Base-by-base conservation (phyloP, 92 coral and sea anemone genomes). In the Porites divaricata region DNA sequence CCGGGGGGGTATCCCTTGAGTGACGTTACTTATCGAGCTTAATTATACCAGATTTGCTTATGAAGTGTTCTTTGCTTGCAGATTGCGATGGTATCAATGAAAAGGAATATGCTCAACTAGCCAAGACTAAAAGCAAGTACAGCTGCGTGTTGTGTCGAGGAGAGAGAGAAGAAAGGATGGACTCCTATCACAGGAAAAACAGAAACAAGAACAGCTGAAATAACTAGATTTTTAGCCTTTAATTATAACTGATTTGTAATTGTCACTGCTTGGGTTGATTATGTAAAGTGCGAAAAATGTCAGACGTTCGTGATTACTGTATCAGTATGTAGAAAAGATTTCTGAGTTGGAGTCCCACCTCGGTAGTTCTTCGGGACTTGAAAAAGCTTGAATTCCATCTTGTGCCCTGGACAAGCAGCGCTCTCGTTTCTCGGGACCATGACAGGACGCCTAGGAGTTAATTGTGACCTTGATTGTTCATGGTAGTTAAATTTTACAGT, bases 61-160 rank as follows among this genome's bases (percentile, higher is more conserved):
- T 19, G 7, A 28, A 20, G 21, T 2, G 6, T 25, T 25, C 26
- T 35, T 1, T 17, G 12, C 75, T 21, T 67, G 1, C 85, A 87
- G 98, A 96, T 83, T 96, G 99, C 67, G 99, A 96, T 77, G 99
- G 93, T 20, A 96, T 96, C 52, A 94, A 96, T 81, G 99, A 95
- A 41, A 94, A 91, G 76, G 83, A 87, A 16, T 96, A 96, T 81
- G 93, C 90, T 13, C 97, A 96, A 76, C 91, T 96, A 54, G 92
- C 99, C 14, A 95, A 91, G 77, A 93, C 95, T 49, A 97, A 93
- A 73, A 91, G 95, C 81, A 97, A 95, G 76, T 97, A 97, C 87
- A 87, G 93, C 65, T 97, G 99, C 51, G 94, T 93, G 49, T 80
- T 97, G 80, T 97, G 99, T 56, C 98, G 99, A n/a, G 99, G 99